These are phyloP conservation scores for Melanotus villosus DNA, from an alignment of 2,888 invertebrate genomes.

Conservation along the genomic window DNA sequence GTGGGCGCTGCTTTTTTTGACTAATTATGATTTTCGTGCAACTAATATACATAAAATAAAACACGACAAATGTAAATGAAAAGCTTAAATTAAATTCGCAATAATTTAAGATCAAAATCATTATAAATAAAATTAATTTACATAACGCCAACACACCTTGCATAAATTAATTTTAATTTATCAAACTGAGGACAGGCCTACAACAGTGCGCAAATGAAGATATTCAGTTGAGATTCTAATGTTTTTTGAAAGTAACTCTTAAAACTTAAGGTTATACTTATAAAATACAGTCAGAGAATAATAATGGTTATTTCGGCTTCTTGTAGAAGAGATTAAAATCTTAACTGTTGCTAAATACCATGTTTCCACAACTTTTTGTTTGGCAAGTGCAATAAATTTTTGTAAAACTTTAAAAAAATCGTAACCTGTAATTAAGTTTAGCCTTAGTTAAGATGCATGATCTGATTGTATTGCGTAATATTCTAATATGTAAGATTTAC, in stretches of 20 bases:
- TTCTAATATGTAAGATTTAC: no score
- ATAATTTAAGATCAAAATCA: conserved; percentile 21
- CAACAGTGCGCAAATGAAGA: conserved; percentile 15
- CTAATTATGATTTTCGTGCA: conserved; percentile 7
- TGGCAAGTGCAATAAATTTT: conserved; percentile 12
- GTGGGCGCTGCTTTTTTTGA: conserved; percentile 1
- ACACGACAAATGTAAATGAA: conserved; percentile 12
- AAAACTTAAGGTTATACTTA: neutral
- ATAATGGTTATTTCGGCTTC: conserved; percentile 2
- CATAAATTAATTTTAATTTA: conserved; percentile 18
- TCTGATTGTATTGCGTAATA: no score
- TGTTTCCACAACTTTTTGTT: conserved; percentile 7
- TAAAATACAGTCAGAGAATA: neutral
- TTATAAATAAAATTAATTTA: conserved; percentile 18
- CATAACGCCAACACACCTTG: conserved; percentile 24
- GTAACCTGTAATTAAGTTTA: no score
- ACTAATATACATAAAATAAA: conserved; percentile 10
- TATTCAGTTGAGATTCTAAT: neutral
- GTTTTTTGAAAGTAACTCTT: neutral
- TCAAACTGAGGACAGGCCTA: conserved; percentile 3
- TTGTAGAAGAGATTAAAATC: conserved; percentile 3
- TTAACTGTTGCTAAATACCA: conserved; percentile 11
- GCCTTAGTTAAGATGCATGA: no score
- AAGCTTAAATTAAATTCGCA: conserved; percentile 23
- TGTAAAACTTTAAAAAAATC: neutral